phyloP scores from a whole-genome alignment of 2,888 invertebrate species.

The Hetaerina titia region DNA sequence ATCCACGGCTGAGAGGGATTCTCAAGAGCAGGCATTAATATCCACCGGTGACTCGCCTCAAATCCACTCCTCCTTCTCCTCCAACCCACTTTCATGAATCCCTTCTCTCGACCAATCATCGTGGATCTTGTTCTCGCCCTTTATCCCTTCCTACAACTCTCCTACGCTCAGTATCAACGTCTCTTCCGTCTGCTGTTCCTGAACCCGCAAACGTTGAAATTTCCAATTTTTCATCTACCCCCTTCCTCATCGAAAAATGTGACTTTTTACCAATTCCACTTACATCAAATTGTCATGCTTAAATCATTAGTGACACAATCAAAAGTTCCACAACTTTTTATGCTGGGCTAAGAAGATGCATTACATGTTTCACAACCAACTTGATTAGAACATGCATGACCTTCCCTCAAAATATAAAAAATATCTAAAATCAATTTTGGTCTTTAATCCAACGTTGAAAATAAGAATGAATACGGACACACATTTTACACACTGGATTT shows the following conservation, averaged over 20 bases:
- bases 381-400: too few relatives aligned
- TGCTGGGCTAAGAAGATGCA: too few relatives aligned
- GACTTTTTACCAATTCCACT: not conserved
- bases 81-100: not conserved
- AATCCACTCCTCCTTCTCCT: not conserved
- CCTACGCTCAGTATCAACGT: not conserved
- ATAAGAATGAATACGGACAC: too few relatives aligned
- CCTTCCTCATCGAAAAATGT: not conserved
- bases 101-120: conserved; percentile 10
- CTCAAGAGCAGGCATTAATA: conserved; percentile 16
- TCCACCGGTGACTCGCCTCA: not conserved
- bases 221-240: not conserved
- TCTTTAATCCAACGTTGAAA: too few relatives aligned
- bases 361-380: too few relatives aligned
- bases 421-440: too few relatives aligned
- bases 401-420: too few relatives aligned
- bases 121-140: not conserved
- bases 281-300: not conserved
- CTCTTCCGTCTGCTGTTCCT: not conserved
- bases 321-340: not conserved
- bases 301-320: not conserved
- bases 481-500: too few relatives aligned
- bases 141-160: not conserved
- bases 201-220: not conserved
- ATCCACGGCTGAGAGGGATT: not conserved